These are phyloP conservation scores for Semaprochilodus insignis DNA, from an alignment of 2,797 vertebrate species.

Conservation along the genomic window DNA sequence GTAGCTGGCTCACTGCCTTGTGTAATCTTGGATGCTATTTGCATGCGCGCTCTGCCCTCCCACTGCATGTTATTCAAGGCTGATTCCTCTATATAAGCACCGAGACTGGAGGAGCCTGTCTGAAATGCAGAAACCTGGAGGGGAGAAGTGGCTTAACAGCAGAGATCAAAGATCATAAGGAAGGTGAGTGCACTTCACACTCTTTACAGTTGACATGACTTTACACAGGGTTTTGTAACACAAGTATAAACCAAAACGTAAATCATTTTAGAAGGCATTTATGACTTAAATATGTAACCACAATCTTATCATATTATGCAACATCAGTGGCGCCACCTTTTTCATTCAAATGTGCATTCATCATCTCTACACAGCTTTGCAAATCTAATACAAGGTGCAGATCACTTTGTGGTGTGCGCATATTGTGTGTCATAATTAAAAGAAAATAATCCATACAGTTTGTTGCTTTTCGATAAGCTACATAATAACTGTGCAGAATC, in stretches of 20 bases:
- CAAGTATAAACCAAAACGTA: no score
- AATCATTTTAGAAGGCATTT: no score
- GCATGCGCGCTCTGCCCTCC: conserved; percentile 8
- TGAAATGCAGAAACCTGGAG: background rate
- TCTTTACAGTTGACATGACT: background rate
- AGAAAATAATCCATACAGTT: no score
- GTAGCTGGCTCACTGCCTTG: background rate
- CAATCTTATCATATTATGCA: background rate
- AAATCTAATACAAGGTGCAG: no score
- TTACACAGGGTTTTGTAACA: background rate
- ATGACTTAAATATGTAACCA: no score
- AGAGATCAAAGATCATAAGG: background rate
- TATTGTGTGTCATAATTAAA: no score
- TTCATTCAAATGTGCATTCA: background rate
- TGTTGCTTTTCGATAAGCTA: no score
- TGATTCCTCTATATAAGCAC: background rate
- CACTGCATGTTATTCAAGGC: background rate
- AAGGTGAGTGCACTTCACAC: conserved; percentile 36
- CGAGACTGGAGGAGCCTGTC: background rate
- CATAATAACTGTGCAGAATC: no score
- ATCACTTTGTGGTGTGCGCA: no score
- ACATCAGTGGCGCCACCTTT: background rate
- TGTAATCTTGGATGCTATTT: background rate
- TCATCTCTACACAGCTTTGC: no score
- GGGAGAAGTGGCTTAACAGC: background rate